Evolutionary conservation across 2,113 vertebrate species (phyloP), one percentile per base, ranked within the genome.

Genomic region (Vimba vimba): DNA sequence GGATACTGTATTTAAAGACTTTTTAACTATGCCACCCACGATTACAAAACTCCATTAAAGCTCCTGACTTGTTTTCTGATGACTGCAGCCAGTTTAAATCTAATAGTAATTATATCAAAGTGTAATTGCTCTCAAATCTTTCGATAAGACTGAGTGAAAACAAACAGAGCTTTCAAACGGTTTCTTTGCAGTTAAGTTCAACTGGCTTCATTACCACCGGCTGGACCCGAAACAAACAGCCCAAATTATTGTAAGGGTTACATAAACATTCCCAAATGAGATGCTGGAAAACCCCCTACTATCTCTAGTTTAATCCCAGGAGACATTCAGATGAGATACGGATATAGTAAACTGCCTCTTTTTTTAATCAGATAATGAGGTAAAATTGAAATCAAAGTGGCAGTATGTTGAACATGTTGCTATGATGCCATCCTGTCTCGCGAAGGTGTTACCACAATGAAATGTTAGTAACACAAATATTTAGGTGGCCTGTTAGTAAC

Each of bases 61-160:
- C 23, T 59, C 50, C 83, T 77, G 74, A 52, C 79, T 60, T 82
- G 73, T 85, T 88, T 86, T 86, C 78, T 88, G 82, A 89, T 84
- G 75, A 85, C 71, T 86, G 82, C 87, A 88, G 85, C 90, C 68
- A 71, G 64, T 87, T 90, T 83, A 87, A 89, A 88, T 89, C 88
- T 87, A 86, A 87, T 84, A 84, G 85, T 86, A 89, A 90, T 87
- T 87, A 87, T 79, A 90, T 89, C 81, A 86, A 87, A 83, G 89
- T 78, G 84, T 85, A 85, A 89, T 86, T 86, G 88, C 87, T 85
- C 86, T 88, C 87, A 87, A 89, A 89, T 87, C 84, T 75, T 89
- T 91, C 87, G 89, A 93, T 93, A 89, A 86, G 82, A 62, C 86
- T 89, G 85, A 90, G 87, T 87, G 88, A 92, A 91, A 93, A 90